These are phyloP conservation scores for Leptinotarsa lineolata DNA, from an alignment of 1,140 invertebrate genomes.

Conservation along the genomic window DNA sequence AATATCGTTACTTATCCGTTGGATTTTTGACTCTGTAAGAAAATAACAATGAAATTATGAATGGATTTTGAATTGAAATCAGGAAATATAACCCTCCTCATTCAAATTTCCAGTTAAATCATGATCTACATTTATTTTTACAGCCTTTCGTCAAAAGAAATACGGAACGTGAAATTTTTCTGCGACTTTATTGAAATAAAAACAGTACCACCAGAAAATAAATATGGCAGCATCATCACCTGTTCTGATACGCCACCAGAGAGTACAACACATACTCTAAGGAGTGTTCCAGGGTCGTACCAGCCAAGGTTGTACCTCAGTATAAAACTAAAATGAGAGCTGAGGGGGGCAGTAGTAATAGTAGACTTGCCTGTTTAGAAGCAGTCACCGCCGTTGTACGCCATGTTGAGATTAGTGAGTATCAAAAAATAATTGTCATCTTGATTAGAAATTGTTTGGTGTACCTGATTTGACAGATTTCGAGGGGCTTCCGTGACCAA, in stretches of 20 bases:
- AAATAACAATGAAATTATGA: too few relatives aligned
- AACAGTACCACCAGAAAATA: neutral
- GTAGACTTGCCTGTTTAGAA: slow-evolving; percentile 45
- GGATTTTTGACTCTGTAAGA: too few relatives aligned
- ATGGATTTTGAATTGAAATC: too few relatives aligned
- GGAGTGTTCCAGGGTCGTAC: slow-evolving; percentile 52
- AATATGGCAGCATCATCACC: neutral
- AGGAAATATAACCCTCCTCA: too few relatives aligned
- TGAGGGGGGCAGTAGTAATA: slow-evolving; percentile 48
- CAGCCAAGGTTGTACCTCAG: slow-evolving; percentile 44
- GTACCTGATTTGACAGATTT: neutral
- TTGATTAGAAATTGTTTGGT: slow-evolving; percentile 10
- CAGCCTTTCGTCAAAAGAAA: too few relatives aligned
- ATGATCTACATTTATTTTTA: too few relatives aligned
- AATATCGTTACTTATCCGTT: too few relatives aligned
- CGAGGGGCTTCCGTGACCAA: neutral
- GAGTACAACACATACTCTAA: slow-evolving; percentile 7
- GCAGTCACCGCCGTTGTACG: slow-evolving; percentile 31
- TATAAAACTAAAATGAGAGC: slow-evolving; percentile 43
- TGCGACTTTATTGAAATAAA: neutral
- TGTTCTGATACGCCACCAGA: neutral
- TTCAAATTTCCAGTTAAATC: too few relatives aligned
- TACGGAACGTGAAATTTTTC: too few relatives aligned
- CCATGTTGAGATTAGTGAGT: slow-evolving; percentile 50
- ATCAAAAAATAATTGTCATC: slow-evolving; percentile 22